Percentiles rank a stretch among this genome's conserved stretches.
Evolutionary conservation across 2,113 vertebrate species (phyloP).

Genomic region (Glaucomys volans): DNA sequence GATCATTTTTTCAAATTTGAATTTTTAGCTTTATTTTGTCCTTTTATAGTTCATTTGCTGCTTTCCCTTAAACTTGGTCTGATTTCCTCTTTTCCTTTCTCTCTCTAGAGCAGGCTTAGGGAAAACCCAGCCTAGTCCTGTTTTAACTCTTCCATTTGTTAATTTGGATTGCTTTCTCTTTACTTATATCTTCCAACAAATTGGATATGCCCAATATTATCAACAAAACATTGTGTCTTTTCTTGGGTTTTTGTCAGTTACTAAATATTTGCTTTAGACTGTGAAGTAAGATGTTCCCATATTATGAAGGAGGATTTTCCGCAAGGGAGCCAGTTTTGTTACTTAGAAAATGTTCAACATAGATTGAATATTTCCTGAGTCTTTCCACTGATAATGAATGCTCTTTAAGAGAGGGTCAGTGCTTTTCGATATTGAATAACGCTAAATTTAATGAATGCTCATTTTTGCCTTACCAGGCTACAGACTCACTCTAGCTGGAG

Average conservation of each 20-base stretch:
- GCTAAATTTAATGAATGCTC: background rate
- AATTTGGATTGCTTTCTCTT: background rate
- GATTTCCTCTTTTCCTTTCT: background rate
- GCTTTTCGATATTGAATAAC: background rate
- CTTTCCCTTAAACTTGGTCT: background rate
- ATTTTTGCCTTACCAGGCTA: background rate
- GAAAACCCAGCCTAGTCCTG: background rate
- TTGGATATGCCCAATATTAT: background rate
- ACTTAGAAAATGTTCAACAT: background rate
- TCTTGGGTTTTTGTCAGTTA: background rate
- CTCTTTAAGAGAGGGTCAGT: background rate
- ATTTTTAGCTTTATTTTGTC: slow-evolving; percentile 8
- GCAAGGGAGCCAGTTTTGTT: background rate
- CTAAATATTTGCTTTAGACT: slow-evolving; percentile 26
- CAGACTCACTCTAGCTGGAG: background rate
- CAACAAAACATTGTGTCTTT: background rate
- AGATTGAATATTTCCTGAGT: background rate
- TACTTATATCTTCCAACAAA: background rate
- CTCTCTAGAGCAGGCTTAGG: background rate
- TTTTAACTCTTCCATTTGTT: slow-evolving; percentile 21
- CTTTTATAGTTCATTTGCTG: background rate
- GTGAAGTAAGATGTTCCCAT: background rate
- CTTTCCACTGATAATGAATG: background rate
- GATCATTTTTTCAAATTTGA: background rate
- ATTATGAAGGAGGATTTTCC: background rate